Evolutionary conservation across 2,113 vertebrate species (phyloP).

Genomic region (Labeo rohita): DNA sequence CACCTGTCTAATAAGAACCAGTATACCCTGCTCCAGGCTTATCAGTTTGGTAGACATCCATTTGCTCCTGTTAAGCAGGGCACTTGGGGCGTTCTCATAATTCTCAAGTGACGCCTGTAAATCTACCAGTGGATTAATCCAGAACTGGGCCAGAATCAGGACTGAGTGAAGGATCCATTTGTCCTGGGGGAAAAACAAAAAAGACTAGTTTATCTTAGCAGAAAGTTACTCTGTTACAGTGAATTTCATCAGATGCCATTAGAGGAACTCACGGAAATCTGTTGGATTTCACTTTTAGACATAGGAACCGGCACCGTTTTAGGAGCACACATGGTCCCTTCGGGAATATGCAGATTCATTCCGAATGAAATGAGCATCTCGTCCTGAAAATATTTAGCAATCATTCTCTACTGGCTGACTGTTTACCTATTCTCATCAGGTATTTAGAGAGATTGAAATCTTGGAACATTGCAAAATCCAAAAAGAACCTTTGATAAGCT

Average conservation of each 20-base stretch:
- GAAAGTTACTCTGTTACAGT: not conserved
- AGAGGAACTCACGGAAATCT: slow-evolving; percentile 54
- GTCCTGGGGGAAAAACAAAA: slow-evolving; percentile 46
- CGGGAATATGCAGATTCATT: slow-evolving; percentile 16
- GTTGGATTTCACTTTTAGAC: slow-evolving; percentile 56
- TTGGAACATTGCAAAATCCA: not conserved
- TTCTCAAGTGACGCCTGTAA: slow-evolving; percentile 57
- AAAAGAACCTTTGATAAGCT: not conserved
- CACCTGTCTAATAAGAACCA: slow-evolving; percentile 57
- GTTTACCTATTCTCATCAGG: not conserved
- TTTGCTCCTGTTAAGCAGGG: slow-evolving; percentile 54
- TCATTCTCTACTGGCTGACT: too few relatives aligned
- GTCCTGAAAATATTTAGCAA: slow-evolving; percentile 47
- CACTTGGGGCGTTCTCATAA: slow-evolving; percentile 50
- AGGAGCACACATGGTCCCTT: slow-evolving; percentile 43
- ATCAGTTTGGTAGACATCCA: slow-evolving; percentile 58
- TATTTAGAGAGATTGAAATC: not conserved
- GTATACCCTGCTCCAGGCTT: slow-evolving; percentile 58
- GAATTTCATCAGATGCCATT: slow-evolving; percentile 5
- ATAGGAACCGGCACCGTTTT: slow-evolving; percentile 43
- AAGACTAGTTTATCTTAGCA: not conserved
- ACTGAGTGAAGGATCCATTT: slow-evolving; percentile 62
- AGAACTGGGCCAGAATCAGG: slow-evolving; percentile 57
- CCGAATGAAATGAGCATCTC: slow-evolving; percentile 51
- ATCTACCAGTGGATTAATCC: slow-evolving; percentile 55